Conservation (phyloP, 2,113 vertebrate species). For the Barbus barbus region DNA sequence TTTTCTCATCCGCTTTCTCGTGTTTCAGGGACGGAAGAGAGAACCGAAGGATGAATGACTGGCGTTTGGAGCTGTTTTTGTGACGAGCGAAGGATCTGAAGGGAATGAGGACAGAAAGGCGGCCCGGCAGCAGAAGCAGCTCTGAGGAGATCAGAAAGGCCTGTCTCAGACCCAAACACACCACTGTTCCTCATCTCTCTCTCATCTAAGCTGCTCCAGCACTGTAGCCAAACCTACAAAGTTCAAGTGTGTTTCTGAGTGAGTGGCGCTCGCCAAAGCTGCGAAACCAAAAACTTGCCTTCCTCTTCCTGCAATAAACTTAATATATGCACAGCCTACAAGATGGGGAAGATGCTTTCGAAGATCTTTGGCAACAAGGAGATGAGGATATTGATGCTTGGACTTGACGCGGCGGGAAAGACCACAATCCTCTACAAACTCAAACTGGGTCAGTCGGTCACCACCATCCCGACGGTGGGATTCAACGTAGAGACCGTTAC, state of each 20-base stretch:
- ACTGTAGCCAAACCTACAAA: too few relatives aligned
- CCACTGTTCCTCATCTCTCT: too few relatives aligned
- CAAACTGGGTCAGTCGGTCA: conserved; percentile 98
- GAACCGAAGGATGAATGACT: conserved; percentile 77
- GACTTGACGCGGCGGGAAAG: conserved; percentile 97
- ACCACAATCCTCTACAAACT: conserved; percentile 98
- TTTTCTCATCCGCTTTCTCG: conserved; percentile 69
- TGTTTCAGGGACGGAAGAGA: conserved; percentile 70
- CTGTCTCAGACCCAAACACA: background rate
- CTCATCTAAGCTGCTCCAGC: too few relatives aligned
- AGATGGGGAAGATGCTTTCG: conserved; percentile 97
- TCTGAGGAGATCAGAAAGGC: conserved; percentile 53
- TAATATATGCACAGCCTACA: conserved; percentile 76
- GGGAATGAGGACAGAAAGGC: conserved; percentile 49
- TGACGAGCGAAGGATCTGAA: background rate
- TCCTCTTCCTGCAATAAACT: background rate
- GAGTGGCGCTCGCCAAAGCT: background rate
- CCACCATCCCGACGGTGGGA: conserved; percentile 96
- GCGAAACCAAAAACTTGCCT: background rate
- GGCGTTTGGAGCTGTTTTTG: conserved; percentile 70
- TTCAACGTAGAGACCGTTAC: conserved; percentile 99
- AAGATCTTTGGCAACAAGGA: conserved; percentile 99
- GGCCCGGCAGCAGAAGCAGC: conserved; percentile 72
- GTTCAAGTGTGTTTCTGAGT: too few relatives aligned
- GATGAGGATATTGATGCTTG: conserved; percentile 99